Base-by-base conservation (phyloP, 2,888 invertebrate species). In the Luperina nickerlii region DNA sequence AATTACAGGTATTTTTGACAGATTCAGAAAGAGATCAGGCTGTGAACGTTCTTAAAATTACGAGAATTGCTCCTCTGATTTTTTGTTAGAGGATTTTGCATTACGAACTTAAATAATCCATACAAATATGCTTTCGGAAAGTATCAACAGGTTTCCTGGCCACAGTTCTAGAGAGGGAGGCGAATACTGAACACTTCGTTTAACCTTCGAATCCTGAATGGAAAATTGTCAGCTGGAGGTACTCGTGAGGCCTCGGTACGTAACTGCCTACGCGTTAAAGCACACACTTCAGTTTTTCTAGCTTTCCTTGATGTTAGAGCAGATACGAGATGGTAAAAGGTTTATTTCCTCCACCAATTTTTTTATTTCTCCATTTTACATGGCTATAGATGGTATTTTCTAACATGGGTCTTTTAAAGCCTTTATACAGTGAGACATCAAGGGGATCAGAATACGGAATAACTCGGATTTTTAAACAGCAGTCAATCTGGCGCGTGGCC, bases 151-250 rank as follows among this genome's bases (percentile, higher is more conserved):
- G 8, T 91, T 93, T 91, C 38, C 69, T 90, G 87, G 94, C 95
- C 92, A 78, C 81, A 87, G 66, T 69, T 62, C 72, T 80, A 89
- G 81, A 89, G 82, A 72, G 90, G 87, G 91, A 89, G 90, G 92
- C 91, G 93, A 92, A 93, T 92, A 92, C 90, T 91, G 91, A 90
- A 94, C 93, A 95, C 94, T 94, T 95, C 96, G 95, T 96, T 96
- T 95, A 95, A 95, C 95, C 95, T 95, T 94, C 95, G 94, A 95
- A 95, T 95, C 90, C 82, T 93, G 94, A 94, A 95, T 94, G 92
- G 94, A 91, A 93, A 95, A 94, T 92, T 92, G 92, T 91, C 87
- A 79, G 65, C 1, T 38, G 38, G 84, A 87, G 90, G 89, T 90
- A 82, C 90, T 81, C 81, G 83, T 81, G 86, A 86, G 71, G 85